A percentile compares a stretch with the other conserved stretches of the same genome.
Evolutionary conservation across 2,113 vertebrate genomes (phyloP).

Genomic region (Callipepla squamata): DNA sequence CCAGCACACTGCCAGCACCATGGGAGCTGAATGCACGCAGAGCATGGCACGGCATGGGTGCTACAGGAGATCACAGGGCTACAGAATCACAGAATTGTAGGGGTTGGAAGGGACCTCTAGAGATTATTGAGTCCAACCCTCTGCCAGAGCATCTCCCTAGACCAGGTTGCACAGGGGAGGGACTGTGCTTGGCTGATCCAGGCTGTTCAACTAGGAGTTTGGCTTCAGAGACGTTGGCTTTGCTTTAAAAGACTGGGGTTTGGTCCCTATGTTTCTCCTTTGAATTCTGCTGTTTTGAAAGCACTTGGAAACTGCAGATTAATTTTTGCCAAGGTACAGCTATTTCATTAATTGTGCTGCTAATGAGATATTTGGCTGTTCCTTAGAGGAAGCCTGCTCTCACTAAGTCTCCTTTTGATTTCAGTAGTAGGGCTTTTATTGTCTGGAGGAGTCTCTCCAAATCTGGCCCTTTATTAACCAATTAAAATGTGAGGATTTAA

Average conservation of each 20-base stretch:
- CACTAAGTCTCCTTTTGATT: conserved; percentile 15
- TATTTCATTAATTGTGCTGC: background rate
- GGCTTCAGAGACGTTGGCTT: background rate
- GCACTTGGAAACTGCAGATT: background rate
- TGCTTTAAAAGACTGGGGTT: background rate
- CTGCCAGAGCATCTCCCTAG: no score
- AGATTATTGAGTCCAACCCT: no score
- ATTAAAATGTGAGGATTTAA: conserved; percentile 24
- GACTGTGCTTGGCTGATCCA: background rate
- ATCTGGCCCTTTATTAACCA: conserved; percentile 31
- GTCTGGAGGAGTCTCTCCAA: background rate
- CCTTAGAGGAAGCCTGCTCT: background rate
- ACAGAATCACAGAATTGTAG: background rate
- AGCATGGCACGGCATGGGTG: no score
- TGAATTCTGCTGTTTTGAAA: background rate
- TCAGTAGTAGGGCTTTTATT: background rate
- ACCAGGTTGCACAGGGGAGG: background rate
- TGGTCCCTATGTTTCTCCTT: background rate
- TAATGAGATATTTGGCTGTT: conserved; percentile 47
- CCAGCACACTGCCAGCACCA: rapidly evolving
- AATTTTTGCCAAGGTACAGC: background rate
- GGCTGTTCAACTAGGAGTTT: background rate
- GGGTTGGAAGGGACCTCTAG: no score
- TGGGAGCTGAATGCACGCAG: background rate
- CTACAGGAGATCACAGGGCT: background rate